These are phyloP conservation scores for Apamea epomidion DNA, from an alignment of 2,888 invertebrate genomes.

Conservation along the genomic window DNA sequence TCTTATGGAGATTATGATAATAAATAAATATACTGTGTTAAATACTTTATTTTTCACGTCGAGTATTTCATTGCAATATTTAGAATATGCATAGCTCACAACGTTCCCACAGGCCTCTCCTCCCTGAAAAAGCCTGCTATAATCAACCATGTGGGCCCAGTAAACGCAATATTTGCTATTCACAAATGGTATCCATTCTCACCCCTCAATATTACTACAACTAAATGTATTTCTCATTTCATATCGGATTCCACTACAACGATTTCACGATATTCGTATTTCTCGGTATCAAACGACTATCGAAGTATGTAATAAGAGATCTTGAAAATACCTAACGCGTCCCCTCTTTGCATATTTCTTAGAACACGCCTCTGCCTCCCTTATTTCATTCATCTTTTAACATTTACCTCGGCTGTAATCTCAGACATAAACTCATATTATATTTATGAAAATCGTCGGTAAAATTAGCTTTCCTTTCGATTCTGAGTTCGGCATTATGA, in stretches of 20 bases:
- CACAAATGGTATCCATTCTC: background rate
- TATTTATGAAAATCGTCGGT: slow-evolving; percentile 38
- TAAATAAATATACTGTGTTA: background rate
- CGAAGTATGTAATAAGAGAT: slow-evolving; percentile 32
- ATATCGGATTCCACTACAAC: slow-evolving; percentile 10
- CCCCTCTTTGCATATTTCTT: slow-evolving; percentile 47
- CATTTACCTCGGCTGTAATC: slow-evolving; percentile 18
- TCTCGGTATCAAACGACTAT: slow-evolving; percentile 16
- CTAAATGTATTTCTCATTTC: background rate
- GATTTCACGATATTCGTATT: slow-evolving; percentile 15
- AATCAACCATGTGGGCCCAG: no score
- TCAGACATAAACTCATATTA: slow-evolving; percentile 14
- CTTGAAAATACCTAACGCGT: slow-evolving; percentile 24
- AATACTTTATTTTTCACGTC: background rate
- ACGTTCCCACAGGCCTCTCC: no score
- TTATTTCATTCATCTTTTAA: slow-evolving; percentile 39
- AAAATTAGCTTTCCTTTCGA: slow-evolving; percentile 21
- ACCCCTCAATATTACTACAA: background rate
- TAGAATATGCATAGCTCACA: background rate
- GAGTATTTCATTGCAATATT: background rate
- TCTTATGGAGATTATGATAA: background rate
- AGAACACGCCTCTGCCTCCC: slow-evolving; percentile 11
- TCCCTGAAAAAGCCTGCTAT: no score
- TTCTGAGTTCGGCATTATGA: background rate
- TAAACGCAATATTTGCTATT: background rate